Evolutionary conservation across 2,113 vertebrate genomes (phyloP), one percentile per base, ranked within the genome.

Genomic region (Hippopotamus amphibius): DNA sequence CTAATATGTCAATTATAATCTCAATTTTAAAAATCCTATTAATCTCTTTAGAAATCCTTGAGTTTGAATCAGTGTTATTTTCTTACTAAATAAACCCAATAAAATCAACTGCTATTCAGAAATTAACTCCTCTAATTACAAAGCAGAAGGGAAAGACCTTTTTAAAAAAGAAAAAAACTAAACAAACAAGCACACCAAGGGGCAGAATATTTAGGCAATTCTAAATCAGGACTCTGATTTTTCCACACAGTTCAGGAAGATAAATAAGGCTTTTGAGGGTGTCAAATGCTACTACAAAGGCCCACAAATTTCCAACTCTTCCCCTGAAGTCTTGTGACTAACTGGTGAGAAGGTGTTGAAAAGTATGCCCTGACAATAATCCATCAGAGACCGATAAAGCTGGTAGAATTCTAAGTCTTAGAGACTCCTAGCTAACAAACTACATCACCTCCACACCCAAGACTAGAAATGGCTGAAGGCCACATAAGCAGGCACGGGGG

Each of bases 21-120:
- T 74, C 63, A 63, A 72, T 33, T 65, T 65, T 0, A 65, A 28
- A 65, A 65, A 65, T 30, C 63, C 63, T 65, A 65, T 30, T 55
- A 37, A 68, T 37, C 57, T 74, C 22, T 90, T 57, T 15, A 68
- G 41, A 85, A 89, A 74, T 71, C 7, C 22, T 17, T 80, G 41
- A n/a, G 48, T 46, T 66, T 95, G 22, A 71, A 55, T 72, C 21
- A 71, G 9, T 55, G 11, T 57, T 65, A 90, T 57, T 80, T 66
- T 43, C 8, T 74, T 59, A 65, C 11, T 22, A 82, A 63, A 74
- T 48, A 79, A 86, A 37, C 24, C 3, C n/a, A 95, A n/a, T 28
- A 53, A 68, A 92, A 61, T 30, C 37, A 80, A 86, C 10, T 68
- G 33, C 79, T 95, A 74, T 74, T 43, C 66, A 93, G 66, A 90